These are phyloP conservation scores for Oreohelix idahoensis DNA, from an alignment of 1,140 invertebrate genomes.

Conservation along the genomic window DNA sequence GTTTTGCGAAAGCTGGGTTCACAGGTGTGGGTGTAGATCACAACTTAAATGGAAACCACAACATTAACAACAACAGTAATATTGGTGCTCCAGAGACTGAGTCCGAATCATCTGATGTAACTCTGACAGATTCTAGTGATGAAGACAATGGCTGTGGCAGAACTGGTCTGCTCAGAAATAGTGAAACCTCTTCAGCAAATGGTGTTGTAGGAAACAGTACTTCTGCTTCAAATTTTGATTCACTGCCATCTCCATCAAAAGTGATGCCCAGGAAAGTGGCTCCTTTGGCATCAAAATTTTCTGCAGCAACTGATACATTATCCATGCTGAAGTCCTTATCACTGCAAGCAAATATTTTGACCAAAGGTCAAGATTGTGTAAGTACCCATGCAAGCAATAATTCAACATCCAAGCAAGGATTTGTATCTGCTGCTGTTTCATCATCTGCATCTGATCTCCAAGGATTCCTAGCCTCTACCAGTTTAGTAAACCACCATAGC, in stretches of 20 bases:
- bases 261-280: conserved; percentile 39
- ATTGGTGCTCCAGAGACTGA: neutral
- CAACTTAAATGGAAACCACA: neutral
- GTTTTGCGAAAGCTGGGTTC: neutral
- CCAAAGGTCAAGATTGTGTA: neutral
- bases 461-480: neutral
- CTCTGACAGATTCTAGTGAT: conserved; percentile 31
- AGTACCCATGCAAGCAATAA: neutral
- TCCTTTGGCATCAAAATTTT: conserved; percentile 19
- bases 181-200: neutral
- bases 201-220: neutral
- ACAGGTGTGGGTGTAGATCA: neutral
- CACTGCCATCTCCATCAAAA: conserved; percentile 23
- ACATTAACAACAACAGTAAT: conserved; percentile 17
- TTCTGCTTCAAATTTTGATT: neutral
- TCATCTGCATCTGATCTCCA: neutral
- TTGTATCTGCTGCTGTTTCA: neutral
- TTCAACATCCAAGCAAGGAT: neutral
- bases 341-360: conserved; percentile 7
- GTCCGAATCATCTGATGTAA: conserved; percentile 15
- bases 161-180: conserved; percentile 32
- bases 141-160: neutral
- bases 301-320: conserved; percentile 28
- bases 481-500: neutral
- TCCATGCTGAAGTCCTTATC: conserved; percentile 30